Base-by-base conservation (phyloP, 2,113 vertebrate genomes). In the Dromaius novaehollandiae region DNA sequence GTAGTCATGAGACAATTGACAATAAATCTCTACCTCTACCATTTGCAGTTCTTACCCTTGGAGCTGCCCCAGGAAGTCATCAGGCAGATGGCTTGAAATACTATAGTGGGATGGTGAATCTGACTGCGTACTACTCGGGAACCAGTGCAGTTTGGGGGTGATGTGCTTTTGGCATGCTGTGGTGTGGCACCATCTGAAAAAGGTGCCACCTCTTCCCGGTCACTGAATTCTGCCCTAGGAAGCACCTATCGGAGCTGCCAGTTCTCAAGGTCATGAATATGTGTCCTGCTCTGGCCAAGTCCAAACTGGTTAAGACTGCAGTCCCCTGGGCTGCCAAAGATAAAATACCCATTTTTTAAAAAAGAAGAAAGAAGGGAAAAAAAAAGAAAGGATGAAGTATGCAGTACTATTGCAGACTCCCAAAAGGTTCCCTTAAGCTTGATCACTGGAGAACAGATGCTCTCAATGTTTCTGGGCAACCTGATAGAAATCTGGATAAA, bases 41-140 rank as follows among this genome's bases (percentile, higher is more conserved):
- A 32, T 25, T 58, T 0, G 1, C 21, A 7, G 5, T 20, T 80
- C 71, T 65, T 25, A 70, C 15, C 14, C 63, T 73, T 13, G 10
- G 4, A 71, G 28, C 7, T 0, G 0, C 36, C 50, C 42, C 60
- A 36, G 21, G n/a, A 89, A 73, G 66, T 53, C 0, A 0, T 26
- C 53, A 63, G 34, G 61, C 46, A 42, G 42, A 79, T 55, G 24
- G 69, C n/a, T 88, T 7, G 2, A 63, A 68, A 77, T 74, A 58
- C 6, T 15, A 53, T 14, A 10, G 4, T 2, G 0, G 36, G 26
- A 58, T 85, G 77, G 55, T n/a, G 46, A 95, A 83, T 11, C 20
- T 11, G 1, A 70, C 34, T 5, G 10, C 21, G 48, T 13, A 2
- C 9, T 44, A 38, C 58, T 44, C 70, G 25, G 53, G 8, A 85